Percentiles rank a stretch among this genome's conserved stretches.
phyloP scores from a whole-genome alignment of 2,888 invertebrate species.

The Erebia epiphron region DNA sequence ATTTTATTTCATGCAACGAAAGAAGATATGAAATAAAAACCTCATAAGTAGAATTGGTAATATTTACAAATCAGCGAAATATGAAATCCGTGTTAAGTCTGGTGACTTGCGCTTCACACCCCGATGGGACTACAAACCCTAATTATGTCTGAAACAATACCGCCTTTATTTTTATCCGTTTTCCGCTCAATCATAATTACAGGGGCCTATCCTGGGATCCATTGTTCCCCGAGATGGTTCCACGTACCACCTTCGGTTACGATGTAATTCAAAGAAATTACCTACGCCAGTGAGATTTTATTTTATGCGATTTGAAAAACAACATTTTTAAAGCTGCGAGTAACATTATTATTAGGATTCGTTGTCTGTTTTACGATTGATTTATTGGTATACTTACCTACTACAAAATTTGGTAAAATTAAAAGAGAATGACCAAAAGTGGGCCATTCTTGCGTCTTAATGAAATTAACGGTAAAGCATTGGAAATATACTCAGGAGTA shows the following conservation, averaged over 20 bases:
- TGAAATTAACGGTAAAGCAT: no score
- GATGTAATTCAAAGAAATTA: constrained; percentile 41
- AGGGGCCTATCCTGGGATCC: constrained; percentile 66
- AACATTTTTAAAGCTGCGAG: no score
- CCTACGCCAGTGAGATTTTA: constrained; percentile 18
- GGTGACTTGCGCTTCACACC: constrained; percentile 69
- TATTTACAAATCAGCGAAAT: constrained; percentile 39
- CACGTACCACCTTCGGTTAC: constrained; percentile 55
- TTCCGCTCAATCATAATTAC: constrained; percentile 82
- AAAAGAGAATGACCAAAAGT: no score
- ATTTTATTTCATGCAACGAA: no score
- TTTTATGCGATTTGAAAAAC: background rate
- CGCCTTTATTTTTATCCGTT: constrained; percentile 79
- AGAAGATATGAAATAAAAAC: background rate
- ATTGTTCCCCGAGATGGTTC: constrained; percentile 69
- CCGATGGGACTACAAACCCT: constrained; percentile 78
- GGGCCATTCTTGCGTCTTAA: no score
- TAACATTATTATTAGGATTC: no score
- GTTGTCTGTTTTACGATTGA: no score
- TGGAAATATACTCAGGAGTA: no score
- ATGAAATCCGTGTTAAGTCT: constrained; percentile 40
- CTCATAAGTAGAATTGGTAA: constrained; percentile 15
- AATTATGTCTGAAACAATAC: constrained; percentile 81
- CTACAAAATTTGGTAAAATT: no score
- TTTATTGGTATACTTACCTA: no score